Percentiles rank a stretch among this genome's conserved stretches.
phyloP scores from a whole-genome alignment of 1,140 invertebrate species.

The Zaprionus taronus region DNA sequence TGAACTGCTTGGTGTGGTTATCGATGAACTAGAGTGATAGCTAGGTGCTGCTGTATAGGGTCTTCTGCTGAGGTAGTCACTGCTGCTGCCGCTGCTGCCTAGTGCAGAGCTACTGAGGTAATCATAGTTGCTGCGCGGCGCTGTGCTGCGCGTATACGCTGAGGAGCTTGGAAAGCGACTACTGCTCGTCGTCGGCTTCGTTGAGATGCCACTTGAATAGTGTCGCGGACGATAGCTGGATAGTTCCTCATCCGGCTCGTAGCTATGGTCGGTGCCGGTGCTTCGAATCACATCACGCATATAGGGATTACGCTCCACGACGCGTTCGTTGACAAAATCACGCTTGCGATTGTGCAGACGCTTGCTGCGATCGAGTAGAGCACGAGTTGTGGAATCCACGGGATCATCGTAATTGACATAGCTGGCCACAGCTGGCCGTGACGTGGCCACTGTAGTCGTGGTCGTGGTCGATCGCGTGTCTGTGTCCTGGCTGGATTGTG shows the following conservation, averaged over 20 bases:
- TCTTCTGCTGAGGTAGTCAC: slow-evolving; percentile 56
- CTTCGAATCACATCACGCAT: slow-evolving; percentile 72
- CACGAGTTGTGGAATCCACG: slow-evolving; percentile 67
- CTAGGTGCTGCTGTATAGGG: slow-evolving; percentile 40
- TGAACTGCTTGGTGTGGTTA: slow-evolving; percentile 47
- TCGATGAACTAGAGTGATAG: slow-evolving; percentile 41
- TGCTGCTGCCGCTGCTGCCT: slow-evolving; percentile 18
- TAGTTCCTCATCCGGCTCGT: slow-evolving; percentile 59
- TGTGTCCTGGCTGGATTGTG: slow-evolving; percentile 67
- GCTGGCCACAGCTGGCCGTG: slow-evolving; percentile 45
- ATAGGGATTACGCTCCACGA: slow-evolving; percentile 81
- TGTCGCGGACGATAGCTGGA: slow-evolving; percentile 60
- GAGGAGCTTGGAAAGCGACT: slow-evolving; percentile 70
- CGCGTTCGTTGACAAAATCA: slow-evolving; percentile 81
- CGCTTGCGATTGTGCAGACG: slow-evolving; percentile 75
- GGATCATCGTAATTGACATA: slow-evolving; percentile 48
- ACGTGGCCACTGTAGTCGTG: slow-evolving; percentile 62
- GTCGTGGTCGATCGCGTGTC: slow-evolving; percentile 61
- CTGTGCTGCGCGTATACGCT: slow-evolving; percentile 10
- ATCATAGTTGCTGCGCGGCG: slow-evolving; percentile 53
- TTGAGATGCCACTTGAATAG: slow-evolving; percentile 39
- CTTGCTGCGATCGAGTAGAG: slow-evolving; percentile 78
- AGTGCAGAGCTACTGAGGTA: slow-evolving; percentile 54
- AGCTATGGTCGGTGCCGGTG: slow-evolving; percentile 39
- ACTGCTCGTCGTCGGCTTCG: slow-evolving; percentile 30